Evolutionary conservation across 1,140 invertebrate genomes (phyloP).

Genomic region (Palaemon carinicauda): DNA sequence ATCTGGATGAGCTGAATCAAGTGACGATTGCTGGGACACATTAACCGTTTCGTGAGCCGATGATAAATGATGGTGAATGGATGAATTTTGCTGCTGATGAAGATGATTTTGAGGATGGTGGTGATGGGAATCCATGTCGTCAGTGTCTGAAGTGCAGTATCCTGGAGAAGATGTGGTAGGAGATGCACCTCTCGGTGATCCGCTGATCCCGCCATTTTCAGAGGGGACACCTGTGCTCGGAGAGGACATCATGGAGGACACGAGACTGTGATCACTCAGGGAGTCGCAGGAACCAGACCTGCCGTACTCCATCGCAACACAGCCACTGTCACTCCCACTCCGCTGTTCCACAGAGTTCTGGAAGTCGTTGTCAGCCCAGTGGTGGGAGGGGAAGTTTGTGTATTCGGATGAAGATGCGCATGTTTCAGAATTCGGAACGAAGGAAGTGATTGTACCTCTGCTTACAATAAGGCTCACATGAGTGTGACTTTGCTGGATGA

Average conservation of each 20-base stretch:
- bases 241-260: slow-evolving; percentile 55
- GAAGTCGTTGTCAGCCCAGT: slow-evolving; percentile 27
- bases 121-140: slow-evolving; percentile 21
- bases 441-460: slow-evolving; percentile 17
- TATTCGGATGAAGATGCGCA: slow-evolving; percentile 13
- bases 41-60: too few species aligned
- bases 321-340: slow-evolving; percentile 35
- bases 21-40: too few species aligned
- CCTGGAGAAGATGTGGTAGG: slow-evolving; percentile 37
- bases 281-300: slow-evolving; percentile 53
- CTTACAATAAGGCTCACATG: slow-evolving; percentile 50
- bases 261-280: slow-evolving; percentile 52
- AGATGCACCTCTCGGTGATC: slow-evolving; percentile 24
- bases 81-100: background rate
- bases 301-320: slow-evolving; percentile 27
- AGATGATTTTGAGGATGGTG: background rate
- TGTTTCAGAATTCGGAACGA: background rate
- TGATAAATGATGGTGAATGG: background rate
- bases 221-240: slow-evolving; percentile 45
- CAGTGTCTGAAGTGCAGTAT: slow-evolving; percentile 41
- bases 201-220: slow-evolving; percentile 16
- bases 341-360: slow-evolving; percentile 13
- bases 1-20: too few species aligned
- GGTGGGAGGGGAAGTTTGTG: background rate
- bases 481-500: slow-evolving; percentile 65